Percentiles rank a stretch among this genome's conserved stretches.
Conservation (phyloP, 2,113 vertebrate genomes). For the Poecilia latipinna region DNA sequence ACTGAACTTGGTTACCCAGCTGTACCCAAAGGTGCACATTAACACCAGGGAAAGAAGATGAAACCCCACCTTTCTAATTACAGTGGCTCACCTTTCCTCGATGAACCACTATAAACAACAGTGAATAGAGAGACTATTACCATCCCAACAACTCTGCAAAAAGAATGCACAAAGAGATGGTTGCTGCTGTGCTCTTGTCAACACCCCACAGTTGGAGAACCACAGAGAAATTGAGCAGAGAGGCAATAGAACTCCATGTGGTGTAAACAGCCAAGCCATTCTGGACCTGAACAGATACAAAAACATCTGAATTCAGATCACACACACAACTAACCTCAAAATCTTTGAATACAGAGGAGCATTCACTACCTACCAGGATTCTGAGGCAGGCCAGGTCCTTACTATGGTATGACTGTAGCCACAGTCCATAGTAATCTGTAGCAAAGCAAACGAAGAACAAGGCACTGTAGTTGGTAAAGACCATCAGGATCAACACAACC, state of each 20-base stretch:
- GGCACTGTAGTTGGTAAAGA: slow-evolving; percentile 66
- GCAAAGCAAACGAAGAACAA: slow-evolving; percentile 81
- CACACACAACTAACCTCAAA: too few species aligned
- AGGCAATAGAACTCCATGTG: slow-evolving; percentile 84
- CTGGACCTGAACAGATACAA: slow-evolving; percentile 78
- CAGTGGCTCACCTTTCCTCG: too few species aligned
- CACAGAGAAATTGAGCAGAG: slow-evolving; percentile 82
- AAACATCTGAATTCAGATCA: background rate
- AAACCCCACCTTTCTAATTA: too few species aligned
- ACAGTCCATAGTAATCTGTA: slow-evolving; percentile 69
- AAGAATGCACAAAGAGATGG: slow-evolving; percentile 80
- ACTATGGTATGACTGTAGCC: slow-evolving; percentile 77
- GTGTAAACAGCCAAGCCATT: slow-evolving; percentile 84
- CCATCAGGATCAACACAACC: slow-evolving; percentile 78
- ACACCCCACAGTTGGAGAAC: slow-evolving; percentile 78
- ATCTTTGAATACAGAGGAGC: background rate
- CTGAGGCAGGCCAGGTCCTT: slow-evolving; percentile 81
- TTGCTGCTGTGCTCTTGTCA: slow-evolving; percentile 69
- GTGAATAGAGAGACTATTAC: slow-evolving; percentile 60
- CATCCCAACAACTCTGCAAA: slow-evolving; percentile 76
- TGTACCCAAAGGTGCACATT: too few species aligned
- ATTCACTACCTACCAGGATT: slow-evolving; percentile 74
- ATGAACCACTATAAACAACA: too few species aligned
- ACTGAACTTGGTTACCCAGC: too few species aligned
- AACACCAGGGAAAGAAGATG: too few species aligned